phyloP scores from a whole-genome alignment of 2,797 vertebrate genomes.

The Spinibarbus caldwelli region DNA sequence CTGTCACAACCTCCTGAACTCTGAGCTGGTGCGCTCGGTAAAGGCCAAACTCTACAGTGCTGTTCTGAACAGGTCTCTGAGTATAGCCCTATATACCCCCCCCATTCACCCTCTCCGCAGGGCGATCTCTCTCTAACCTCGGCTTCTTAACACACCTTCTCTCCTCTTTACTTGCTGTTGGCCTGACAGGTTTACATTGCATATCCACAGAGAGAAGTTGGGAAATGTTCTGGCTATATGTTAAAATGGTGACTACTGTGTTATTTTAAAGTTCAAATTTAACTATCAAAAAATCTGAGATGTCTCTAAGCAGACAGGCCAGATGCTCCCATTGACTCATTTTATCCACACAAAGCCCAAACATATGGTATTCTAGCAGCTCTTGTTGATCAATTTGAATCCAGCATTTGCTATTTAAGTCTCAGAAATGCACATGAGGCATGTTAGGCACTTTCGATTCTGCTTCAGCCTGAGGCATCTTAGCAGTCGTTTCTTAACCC shows the following conservation, averaged over 20 bases:
- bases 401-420: neutral
- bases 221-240: slow-evolving; percentile 7
- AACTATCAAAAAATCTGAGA: neutral
- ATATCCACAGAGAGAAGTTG: slow-evolving; percentile 65
- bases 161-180: slow-evolving; percentile 16
- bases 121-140: slow-evolving; percentile 47
- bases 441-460: neutral
- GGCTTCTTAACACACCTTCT: slow-evolving; percentile 51
- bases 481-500: no score
- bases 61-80: slow-evolving; percentile 96
- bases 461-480: neutral
- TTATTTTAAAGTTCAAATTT: slow-evolving; percentile 9
- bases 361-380: neutral
- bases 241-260: neutral
- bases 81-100: slow-evolving; percentile 66
- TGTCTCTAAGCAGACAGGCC: neutral
- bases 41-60: slow-evolving; percentile 96
- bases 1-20: slow-evolving; percentile 98
- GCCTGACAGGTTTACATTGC: slow-evolving; percentile 65
- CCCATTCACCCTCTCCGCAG: slow-evolving; percentile 39
- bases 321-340: neutral
- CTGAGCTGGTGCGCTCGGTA: slow-evolving; percentile 96
- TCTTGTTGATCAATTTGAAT: neutral
- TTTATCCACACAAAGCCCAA: slow-evolving; percentile 16
- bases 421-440: neutral